Evolutionary conservation across 2,797 vertebrate genomes (phyloP).

Genomic region (Chanos chanos): DNA sequence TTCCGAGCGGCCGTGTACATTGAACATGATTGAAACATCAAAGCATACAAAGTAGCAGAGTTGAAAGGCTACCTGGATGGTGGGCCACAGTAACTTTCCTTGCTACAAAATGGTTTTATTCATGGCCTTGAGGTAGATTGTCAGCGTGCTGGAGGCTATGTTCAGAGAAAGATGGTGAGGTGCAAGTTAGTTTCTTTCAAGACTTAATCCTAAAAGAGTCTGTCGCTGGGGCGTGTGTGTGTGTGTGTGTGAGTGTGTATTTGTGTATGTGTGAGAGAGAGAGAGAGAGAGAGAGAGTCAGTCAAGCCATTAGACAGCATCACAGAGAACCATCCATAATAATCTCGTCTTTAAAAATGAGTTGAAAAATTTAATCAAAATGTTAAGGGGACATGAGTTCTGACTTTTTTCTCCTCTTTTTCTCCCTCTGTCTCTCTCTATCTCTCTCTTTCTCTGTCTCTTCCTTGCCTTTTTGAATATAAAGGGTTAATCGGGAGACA

Average conservation of each 20-base stretch:
- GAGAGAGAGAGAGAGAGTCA: not conserved
- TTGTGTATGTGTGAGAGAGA: not conserved
- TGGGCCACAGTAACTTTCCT: constrained; percentile 26
- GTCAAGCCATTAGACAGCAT: not conserved
- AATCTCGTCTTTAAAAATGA: constrained; percentile 18
- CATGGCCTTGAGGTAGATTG: constrained; percentile 28
- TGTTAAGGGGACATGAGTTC: constrained; percentile 4
- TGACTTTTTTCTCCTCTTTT: not conserved
- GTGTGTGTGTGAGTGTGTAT: constrained; percentile 1
- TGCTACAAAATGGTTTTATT: constrained; percentile 33
- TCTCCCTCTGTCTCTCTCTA: constrained; percentile 6
- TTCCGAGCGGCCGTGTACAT: constrained; percentile 42
- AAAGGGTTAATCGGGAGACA: constrained; percentile 40
- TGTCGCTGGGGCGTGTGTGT: constrained; percentile 4
- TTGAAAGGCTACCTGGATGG: constrained; percentile 44
- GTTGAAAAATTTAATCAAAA: constrained; percentile 8
- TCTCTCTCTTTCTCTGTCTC: not conserved
- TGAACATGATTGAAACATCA: constrained; percentile 64
- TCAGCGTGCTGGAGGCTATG: constrained; percentile 10
- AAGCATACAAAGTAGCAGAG: constrained; percentile 52
- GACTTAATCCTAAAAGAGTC: too few species aligned
- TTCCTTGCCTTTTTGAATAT: not conserved
- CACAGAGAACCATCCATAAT: not conserved
- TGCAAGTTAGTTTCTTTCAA: constrained; percentile 5
- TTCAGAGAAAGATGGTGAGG: not conserved